These are phyloP conservation scores for Podarcis siculus DNA, from an alignment of 2,797 vertebrate genomes.

Conservation along the genomic window DNA sequence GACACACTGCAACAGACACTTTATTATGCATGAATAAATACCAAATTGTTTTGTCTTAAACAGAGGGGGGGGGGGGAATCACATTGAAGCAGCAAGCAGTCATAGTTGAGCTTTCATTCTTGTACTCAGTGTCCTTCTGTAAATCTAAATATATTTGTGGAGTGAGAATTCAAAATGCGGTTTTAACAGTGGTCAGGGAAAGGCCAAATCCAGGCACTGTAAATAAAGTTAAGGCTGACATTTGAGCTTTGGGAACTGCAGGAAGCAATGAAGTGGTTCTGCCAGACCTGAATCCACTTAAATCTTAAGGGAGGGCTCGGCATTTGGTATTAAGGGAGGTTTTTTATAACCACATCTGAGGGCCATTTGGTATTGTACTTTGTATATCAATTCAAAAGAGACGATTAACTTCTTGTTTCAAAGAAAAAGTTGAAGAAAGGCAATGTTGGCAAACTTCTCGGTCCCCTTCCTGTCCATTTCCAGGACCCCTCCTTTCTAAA, in stretches of 20 bases:
- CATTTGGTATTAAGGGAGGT: neutral
- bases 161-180: neutral
- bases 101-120: neutral
- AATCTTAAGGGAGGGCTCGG: neutral
- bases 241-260: neutral
- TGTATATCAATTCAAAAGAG: neutral
- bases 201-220: neutral
- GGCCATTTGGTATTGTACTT: constrained; percentile 3
- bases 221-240: constrained; percentile 7
- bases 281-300: constrained; percentile 11
- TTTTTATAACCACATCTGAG: neutral
- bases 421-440: neutral
- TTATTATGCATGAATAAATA: neutral
- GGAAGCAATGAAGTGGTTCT: neutral
- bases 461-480: too few species aligned
- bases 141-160: neutral
- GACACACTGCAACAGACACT: neutral
- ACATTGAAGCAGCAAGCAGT: neutral
- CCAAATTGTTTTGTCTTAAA: neutral
- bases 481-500: neutral
- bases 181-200: neutral
- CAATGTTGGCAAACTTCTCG: neutral
- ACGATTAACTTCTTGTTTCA: neutral
- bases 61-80: neutral
- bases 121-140: neutral